A percentile compares a stretch with the other conserved stretches of the same genome.
phyloP scores from a whole-genome alignment of 2,113 vertebrate genomes.

The Myotis lucifugus region DNA sequence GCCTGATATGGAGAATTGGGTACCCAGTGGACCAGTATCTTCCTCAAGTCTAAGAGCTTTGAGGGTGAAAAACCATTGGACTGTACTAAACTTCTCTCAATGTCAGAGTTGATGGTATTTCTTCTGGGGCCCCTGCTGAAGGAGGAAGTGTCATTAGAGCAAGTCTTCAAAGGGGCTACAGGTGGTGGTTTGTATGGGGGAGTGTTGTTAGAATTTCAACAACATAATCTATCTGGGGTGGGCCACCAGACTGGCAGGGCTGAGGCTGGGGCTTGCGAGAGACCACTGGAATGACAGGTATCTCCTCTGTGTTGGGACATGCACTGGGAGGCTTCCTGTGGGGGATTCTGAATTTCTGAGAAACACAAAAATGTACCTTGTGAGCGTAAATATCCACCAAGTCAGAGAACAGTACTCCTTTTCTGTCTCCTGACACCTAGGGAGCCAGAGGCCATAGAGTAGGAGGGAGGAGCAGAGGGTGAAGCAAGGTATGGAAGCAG shows the following conservation, averaged over 20 bases:
- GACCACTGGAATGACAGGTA: not conserved
- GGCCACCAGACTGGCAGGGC: not conserved
- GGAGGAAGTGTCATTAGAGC: not conserved
- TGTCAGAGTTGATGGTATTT: not conserved
- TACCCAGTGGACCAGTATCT: not conserved
- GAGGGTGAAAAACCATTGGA: not conserved
- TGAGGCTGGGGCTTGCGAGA: not conserved
- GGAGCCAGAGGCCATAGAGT: not conserved
- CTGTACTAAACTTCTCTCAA: not conserved
- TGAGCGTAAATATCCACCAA: not conserved
- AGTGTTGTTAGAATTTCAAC: not conserved
- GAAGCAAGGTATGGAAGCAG: not conserved
- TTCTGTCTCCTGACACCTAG: not conserved
- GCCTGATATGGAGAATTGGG: not conserved
- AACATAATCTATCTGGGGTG: not conserved
- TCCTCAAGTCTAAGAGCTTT: not conserved
- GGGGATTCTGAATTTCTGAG: not conserved
- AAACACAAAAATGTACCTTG: not conserved
- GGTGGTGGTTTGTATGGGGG: not conserved
- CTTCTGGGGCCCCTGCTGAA: not conserved
- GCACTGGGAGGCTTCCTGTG: not conserved
- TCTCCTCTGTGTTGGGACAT: not conserved
- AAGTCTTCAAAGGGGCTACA: not conserved
- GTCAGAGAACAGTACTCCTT: not conserved
- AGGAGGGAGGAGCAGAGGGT: not conserved